Conservation (phyloP, 2,888 invertebrate genomes). For the Orthosia cruda region DNA sequence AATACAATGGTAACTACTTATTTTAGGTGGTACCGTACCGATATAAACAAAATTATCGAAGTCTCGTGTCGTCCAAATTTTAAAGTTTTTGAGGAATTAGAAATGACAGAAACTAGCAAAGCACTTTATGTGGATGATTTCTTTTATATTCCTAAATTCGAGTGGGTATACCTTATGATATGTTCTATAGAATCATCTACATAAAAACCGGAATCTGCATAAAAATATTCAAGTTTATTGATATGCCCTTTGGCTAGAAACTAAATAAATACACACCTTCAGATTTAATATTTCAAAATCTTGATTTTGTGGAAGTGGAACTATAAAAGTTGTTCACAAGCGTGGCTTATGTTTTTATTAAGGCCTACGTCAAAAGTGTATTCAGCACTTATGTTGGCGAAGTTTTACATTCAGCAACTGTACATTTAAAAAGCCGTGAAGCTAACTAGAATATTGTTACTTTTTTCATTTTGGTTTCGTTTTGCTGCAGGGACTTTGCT, state of each 20-base stretch:
- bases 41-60: too few relatives aligned
- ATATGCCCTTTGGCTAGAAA: constrained; percentile 17
- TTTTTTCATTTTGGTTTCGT: not conserved
- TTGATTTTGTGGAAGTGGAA: constrained; percentile 10
- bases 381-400: constrained; percentile 1
- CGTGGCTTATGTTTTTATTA: constrained; percentile 9
- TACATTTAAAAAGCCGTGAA: not conserved
- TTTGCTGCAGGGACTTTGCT: not conserved
- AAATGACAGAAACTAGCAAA: not conserved
- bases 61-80: too few relatives aligned
- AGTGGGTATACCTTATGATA: not conserved
- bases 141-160: not conserved
- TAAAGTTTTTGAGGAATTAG: too few relatives aligned
- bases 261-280: constrained; percentile 32
- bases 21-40: too few relatives aligned
- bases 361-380: not conserved
- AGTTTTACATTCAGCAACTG: constrained; percentile 3
- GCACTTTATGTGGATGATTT: not conserved
- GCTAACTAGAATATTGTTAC: not conserved
- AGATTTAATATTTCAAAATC: constrained; percentile 14
- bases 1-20: too few relatives aligned
- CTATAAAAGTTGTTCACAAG: constrained; percentile 22
- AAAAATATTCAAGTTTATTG: constrained; percentile 26
- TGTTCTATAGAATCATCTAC: not conserved
- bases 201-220: constrained; percentile 20